Conservation (phyloP, 2,797 vertebrate genomes). For the Mastacembelus armatus region DNA sequence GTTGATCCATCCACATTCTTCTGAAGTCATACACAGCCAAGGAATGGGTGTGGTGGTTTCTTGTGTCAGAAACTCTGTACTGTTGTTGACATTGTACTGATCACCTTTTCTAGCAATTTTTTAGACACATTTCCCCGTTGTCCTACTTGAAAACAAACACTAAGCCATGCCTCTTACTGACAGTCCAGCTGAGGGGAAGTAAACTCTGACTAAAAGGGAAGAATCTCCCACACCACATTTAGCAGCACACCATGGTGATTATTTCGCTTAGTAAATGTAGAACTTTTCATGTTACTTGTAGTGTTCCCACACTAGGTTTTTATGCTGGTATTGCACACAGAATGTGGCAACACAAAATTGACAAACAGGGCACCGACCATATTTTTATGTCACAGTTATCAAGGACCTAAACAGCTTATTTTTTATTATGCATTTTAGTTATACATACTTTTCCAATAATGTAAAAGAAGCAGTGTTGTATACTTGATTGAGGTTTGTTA, state of each 20-base stretch:
- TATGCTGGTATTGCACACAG: background rate
- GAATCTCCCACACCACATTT: constrained; percentile 1
- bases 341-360: background rate
- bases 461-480: background rate
- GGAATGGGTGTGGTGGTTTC: constrained; percentile 58
- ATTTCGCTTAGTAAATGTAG: background rate
- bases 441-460: too few species aligned
- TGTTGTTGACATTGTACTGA: constrained; percentile 12
- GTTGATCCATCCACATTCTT: constrained; percentile 65
- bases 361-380: background rate
- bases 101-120: constrained; percentile 11
- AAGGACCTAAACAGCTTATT: background rate
- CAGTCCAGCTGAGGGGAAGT: constrained; percentile 36
- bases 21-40: constrained; percentile 24
- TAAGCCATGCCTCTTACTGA: constrained; percentile 28
- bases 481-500: background rate
- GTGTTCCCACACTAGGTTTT: background rate
- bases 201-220: background rate
- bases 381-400: background rate
- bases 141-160: constrained; percentile 9
- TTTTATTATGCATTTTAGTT: too few species aligned
- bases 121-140: constrained; percentile 30
- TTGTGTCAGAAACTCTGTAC: constrained; percentile 40
- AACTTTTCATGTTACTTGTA: background rate
- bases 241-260: background rate